A percentile compares a stretch with the other conserved stretches of the same genome.
Conservation (phyloP, 2,888 invertebrate species). For the Chouioia cunea region DNA sequence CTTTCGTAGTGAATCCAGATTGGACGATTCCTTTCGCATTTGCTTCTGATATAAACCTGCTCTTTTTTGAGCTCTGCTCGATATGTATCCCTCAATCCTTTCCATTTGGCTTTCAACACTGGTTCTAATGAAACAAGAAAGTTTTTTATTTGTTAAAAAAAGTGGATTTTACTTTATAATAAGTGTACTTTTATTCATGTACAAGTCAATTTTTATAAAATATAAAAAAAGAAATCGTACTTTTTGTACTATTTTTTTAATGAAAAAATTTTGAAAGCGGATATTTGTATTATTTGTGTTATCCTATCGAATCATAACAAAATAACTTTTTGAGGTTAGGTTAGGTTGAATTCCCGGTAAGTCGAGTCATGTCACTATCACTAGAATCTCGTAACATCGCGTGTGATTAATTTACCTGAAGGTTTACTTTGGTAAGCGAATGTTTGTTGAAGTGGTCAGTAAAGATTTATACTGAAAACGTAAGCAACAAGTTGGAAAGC, state of each 20-base stretch:
- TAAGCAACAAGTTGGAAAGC: no score
- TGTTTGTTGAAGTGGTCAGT: no score
- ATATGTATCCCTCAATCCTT: constrained; percentile 66
- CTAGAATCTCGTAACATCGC: no score
- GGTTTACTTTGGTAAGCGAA: no score
- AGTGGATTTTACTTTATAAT: not conserved
- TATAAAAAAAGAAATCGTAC: not conserved
- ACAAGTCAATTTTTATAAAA: constrained; percentile 10
- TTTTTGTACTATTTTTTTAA: not conserved
- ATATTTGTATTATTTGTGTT: no score
- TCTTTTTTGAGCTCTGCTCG: constrained; percentile 66
- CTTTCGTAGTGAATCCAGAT: constrained; percentile 67
- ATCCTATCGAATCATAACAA: no score
- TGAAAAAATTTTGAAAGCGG: no score
- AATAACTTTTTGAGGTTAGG: not conserved
- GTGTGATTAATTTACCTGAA: no score
- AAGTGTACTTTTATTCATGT: no score
- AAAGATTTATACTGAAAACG: no score
- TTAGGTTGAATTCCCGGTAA: constrained; percentile 2
- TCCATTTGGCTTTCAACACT: constrained; percentile 64
- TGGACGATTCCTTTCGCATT: constrained; percentile 60
- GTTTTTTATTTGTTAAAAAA: constrained; percentile 6
- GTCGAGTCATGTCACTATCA: no score
- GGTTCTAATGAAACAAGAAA: constrained; percentile 55
- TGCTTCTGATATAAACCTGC: constrained; percentile 60